Evolutionary conservation across 2,888 invertebrate species (phyloP), one percentile per base, ranked within the genome.

Genomic region (Cyrtodaria siliqua): DNA sequence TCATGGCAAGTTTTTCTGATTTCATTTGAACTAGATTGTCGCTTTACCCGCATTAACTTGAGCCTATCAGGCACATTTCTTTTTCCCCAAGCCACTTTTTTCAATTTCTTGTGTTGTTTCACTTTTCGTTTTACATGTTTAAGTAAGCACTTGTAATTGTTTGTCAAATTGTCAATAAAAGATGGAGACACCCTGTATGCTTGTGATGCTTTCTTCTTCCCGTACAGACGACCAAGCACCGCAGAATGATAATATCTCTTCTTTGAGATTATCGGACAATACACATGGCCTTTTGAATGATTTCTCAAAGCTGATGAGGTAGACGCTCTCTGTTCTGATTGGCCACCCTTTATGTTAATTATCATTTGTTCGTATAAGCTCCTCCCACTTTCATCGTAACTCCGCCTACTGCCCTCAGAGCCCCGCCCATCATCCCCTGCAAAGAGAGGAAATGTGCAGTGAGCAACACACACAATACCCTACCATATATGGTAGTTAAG

Each of bases 381-480:
- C 56, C 26, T 29, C 47, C 29, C 24, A 47, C 29, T 56, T 56
- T 44, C 33, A 33, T n/a, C n/a, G n/a, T 8, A 33, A 33, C 33
- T 33, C 33, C 12, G 33, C 49, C 33, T 2, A 20, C 18, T 8
- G 12, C 44, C 49, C 44, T 47, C 24, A 27, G 44, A 47, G 9
- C 20, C 60, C 49, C 47, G 60, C 38, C 52, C 40, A 4, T 49
- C 55, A 18, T 62, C 56, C 69, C 76, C 80, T 80, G 76, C n/a
- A 80, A 80, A 18, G 69, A 80, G 80, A 80, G 57, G 80, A 80
- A 72, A 76, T 80, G 80, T 80, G 80, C 80, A 75, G 20, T 57
- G 57, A 69, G 40, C 44, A 62, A 72, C 72, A 72, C 73, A 76
- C 80, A 80, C 75, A 68, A 50, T 33, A 33, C 12, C 33, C 4